A percentile compares a stretch with the other conserved stretches of the same genome.
phyloP scores from a whole-genome alignment of 2,113 vertebrate genomes.

The Toxotes chatareus region DNA sequence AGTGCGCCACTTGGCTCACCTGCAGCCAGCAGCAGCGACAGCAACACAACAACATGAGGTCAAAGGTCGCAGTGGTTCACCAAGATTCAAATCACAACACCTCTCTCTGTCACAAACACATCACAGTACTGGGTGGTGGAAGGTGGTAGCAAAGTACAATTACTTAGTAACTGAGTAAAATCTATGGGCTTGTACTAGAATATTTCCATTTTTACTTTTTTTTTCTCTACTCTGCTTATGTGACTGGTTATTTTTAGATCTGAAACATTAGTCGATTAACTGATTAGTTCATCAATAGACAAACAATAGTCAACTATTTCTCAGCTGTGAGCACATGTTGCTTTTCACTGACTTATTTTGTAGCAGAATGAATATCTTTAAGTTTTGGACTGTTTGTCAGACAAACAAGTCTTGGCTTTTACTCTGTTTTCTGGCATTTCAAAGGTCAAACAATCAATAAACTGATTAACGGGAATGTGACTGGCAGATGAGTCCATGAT shows the following conservation, averaged over 20 bases:
- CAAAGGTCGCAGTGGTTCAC: conserved; percentile 51
- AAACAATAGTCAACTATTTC: neutral
- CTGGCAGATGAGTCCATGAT: neutral
- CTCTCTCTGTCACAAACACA: conserved; percentile 6
- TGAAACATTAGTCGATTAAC: neutral
- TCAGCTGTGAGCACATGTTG: neutral
- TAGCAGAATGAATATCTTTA: neutral
- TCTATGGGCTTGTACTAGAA: neutral
- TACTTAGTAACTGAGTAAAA: neutral
- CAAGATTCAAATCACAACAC: conserved; percentile 62
- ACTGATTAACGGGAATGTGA: neutral
- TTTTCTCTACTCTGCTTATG: neutral
- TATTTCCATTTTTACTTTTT: neutral
- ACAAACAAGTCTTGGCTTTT: neutral
- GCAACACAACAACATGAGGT: neutral
- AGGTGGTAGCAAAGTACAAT: neutral
- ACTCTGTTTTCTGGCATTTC: neutral
- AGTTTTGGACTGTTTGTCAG: neutral
- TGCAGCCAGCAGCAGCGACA: conserved; percentile 39
- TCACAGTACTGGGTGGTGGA: neutral
- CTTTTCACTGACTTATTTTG: neutral
- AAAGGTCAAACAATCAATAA: neutral
- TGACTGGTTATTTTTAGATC: neutral
- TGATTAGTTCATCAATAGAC: neutral
- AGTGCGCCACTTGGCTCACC: conserved; percentile 34